phyloP scores from a whole-genome alignment of 2,888 invertebrate species.

The Hydrotaea diabolus region DNA sequence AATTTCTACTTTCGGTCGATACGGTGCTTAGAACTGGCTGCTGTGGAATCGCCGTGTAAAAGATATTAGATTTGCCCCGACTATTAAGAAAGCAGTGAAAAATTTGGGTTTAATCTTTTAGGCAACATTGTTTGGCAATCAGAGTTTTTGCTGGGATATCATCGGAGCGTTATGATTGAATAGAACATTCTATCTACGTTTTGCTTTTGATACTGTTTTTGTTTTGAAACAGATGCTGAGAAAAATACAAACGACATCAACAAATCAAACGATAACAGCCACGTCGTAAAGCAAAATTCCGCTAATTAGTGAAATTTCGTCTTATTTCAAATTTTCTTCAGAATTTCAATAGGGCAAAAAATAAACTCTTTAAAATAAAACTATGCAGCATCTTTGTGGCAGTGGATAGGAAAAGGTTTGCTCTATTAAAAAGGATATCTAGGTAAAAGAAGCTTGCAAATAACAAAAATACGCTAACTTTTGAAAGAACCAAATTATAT shows the following conservation, averaged over 20 bases:
- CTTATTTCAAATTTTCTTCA: not conserved
- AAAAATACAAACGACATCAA: not conserved
- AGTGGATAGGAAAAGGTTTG: not conserved
- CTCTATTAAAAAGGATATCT: not conserved
- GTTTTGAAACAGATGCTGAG: not conserved
- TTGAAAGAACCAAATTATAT: not conserved
- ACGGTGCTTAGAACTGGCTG: no score
- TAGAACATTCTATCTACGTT: not conserved
- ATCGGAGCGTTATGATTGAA: no score
- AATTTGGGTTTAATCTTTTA: no score
- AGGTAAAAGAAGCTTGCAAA: no score
- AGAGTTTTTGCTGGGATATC: no score
- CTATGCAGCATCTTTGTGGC: not conserved
- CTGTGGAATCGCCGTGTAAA: no score
- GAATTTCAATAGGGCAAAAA: slow-evolving; percentile 5
- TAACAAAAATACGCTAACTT: not conserved
- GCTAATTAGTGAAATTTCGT: slow-evolving; percentile 30
- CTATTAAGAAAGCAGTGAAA: no score
- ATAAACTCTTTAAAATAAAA: not conserved
- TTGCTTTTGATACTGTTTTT: not conserved
- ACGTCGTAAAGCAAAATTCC: slow-evolving; percentile 1
- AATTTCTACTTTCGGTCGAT: no score
- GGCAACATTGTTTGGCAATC: no score
- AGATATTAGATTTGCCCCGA: no score
- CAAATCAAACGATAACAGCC: not conserved